Evolutionary conservation across 2,113 vertebrate species (phyloP).

Genomic region (Pluvianellus socialis): DNA sequence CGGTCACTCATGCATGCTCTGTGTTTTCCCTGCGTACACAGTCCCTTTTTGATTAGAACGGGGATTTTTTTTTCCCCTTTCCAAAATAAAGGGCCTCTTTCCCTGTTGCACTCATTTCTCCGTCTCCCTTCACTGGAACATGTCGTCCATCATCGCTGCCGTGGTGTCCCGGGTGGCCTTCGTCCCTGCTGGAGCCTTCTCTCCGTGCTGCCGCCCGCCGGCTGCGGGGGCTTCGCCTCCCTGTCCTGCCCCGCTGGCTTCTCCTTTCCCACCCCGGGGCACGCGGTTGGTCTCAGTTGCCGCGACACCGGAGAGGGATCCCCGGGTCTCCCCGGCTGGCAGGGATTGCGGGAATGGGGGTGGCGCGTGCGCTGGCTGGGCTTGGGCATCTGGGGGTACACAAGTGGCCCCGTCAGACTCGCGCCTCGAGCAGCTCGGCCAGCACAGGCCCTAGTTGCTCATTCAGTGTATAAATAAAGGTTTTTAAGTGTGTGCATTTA

Average conservation of each 20-base stretch:
- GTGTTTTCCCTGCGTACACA: fast-evolving
- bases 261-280: neutral
- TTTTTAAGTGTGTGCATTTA: constrained; percentile 4
- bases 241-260: neutral
- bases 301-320: fast-evolving
- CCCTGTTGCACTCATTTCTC: neutral
- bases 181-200: too few species aligned
- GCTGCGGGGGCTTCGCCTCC: neutral
- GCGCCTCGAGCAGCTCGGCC: neutral
- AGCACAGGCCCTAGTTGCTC: neutral
- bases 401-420: neutral
- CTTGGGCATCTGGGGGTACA: fast-evolving
- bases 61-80: neutral
- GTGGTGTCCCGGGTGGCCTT: neutral
- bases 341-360: too few species aligned
- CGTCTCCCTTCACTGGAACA: neutral
- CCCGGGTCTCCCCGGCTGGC: neutral
- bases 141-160: neutral
- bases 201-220: neutral
- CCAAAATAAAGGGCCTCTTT: neutral
- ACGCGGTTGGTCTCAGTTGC: neutral
- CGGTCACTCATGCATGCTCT: fast-evolving
- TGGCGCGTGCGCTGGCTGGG: neutral
- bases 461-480: neutral
- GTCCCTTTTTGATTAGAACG: neutral